A percentile compares a stretch with the other conserved stretches of the same genome.
These are phyloP conservation scores for Tachina lurida DNA, from an alignment of 2,888 invertebrate species.

Conservation along the genomic window DNA sequence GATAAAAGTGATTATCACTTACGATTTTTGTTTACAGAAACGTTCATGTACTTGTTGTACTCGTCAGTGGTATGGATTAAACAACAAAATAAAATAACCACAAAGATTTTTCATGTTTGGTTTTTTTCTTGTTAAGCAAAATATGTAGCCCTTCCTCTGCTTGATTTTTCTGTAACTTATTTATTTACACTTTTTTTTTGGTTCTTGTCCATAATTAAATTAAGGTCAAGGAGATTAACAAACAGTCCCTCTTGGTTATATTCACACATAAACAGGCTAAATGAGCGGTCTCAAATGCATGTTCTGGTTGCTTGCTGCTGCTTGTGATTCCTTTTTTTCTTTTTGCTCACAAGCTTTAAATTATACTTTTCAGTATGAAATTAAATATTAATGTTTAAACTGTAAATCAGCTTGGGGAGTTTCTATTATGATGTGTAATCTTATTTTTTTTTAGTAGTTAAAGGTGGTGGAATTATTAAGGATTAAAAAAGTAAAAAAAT, in stretches of 20 bases:
- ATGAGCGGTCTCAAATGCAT: neutral
- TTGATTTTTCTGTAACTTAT: neutral
- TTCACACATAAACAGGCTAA: slow-evolving; percentile 5
- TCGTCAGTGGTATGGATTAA: slow-evolving; percentile 11
- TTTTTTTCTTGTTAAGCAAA: slow-evolving; percentile 6
- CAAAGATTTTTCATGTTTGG: slow-evolving; percentile 20
- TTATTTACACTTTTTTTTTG: slow-evolving; percentile 7
- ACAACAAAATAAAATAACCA: slow-evolving; percentile 21
- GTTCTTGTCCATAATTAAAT: slow-evolving; percentile 56
- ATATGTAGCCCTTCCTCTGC: too few species aligned
- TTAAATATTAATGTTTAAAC: slow-evolving; percentile 55
- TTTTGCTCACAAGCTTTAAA: slow-evolving; percentile 14
- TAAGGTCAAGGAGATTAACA: slow-evolving; percentile 59
- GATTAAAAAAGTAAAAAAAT: too few species aligned
- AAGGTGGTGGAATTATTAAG: neutral
- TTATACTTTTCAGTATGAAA: slow-evolving; percentile 43
- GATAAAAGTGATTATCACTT: slow-evolving; percentile 55
- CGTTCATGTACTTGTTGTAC: neutral
- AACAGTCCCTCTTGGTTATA: neutral
- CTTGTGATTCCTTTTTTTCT: neutral
- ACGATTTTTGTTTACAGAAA: slow-evolving; percentile 8
- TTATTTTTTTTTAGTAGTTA: neutral
- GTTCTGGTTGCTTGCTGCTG: neutral
- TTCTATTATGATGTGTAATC: slow-evolving; percentile 3
- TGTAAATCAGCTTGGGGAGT: slow-evolving; percentile 62